Evolutionary conservation across 2,113 vertebrate species (phyloP).

Genomic region (Amblyopsis rosae): DNA sequence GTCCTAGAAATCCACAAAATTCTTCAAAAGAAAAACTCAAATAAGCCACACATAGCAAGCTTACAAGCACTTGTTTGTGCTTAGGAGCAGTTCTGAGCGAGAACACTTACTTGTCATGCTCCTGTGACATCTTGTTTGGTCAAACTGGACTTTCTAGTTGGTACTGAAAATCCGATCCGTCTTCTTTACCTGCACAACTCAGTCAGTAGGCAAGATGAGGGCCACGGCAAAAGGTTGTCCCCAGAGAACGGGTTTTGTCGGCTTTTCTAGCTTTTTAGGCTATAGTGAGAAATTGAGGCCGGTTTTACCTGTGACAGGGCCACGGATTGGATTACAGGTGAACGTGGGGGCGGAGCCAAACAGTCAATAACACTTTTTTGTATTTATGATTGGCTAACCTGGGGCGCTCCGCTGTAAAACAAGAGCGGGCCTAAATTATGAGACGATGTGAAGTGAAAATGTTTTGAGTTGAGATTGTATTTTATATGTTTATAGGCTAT

Average conservation of each 20-base stretch:
- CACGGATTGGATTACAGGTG: constrained; percentile 82
- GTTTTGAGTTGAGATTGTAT: constrained; percentile 36
- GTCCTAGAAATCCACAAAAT: constrained; percentile 6
- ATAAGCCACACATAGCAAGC: neutral
- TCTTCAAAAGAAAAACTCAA: constrained; percentile 1
- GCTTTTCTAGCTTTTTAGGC: constrained; percentile 94
- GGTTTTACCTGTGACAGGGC: constrained; percentile 82
- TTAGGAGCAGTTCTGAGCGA: constrained; percentile 53
- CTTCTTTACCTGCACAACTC: constrained; percentile 77
- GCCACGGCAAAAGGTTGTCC: constrained; percentile 78
- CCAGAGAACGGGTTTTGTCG: constrained; percentile 90
- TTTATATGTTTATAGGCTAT: neutral
- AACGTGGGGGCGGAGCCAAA: constrained; percentile 50
- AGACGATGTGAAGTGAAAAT: neutral
- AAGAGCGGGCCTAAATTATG: neutral
- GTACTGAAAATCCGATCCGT: constrained; percentile 88
- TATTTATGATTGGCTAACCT: constrained; percentile 60
- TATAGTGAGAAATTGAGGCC: constrained; percentile 77
- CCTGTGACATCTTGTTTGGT: constrained; percentile 95
- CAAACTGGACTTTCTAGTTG: constrained; percentile 98
- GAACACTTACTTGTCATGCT: constrained; percentile 96
- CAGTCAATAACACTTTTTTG: constrained; percentile 49
- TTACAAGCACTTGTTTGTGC: constrained; percentile 29
- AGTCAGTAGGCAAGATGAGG: constrained; percentile 74
- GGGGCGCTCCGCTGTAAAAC: constrained; percentile 31